Percentiles rank a stretch among this genome's conserved stretches.
phyloP scores from a whole-genome alignment of 1,140 invertebrate genomes.

The Pararge aegeria region DNA sequence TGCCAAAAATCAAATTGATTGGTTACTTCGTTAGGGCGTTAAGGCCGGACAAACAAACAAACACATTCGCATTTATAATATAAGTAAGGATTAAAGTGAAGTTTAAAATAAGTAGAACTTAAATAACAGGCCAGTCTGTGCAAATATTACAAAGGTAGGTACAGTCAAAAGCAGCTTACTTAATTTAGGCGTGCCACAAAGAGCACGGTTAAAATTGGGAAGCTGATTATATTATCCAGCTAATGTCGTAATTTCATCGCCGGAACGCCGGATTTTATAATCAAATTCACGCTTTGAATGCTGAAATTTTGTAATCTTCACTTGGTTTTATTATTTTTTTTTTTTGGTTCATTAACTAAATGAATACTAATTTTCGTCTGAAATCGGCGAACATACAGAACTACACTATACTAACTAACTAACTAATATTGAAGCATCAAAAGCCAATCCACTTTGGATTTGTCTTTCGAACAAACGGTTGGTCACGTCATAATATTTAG shows the following conservation, averaged over 20 bases:
- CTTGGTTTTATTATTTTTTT: not conserved
- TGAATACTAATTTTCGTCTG: not conserved
- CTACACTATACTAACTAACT: no score
- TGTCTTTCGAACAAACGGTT: no score
- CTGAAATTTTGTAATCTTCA: conserved; percentile 9
- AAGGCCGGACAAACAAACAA: no score
- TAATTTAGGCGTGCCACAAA: conserved; percentile 6
- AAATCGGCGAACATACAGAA: not conserved
- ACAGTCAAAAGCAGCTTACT: not conserved
- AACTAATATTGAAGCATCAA: no score
- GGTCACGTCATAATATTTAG: no score
- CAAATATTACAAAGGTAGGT: not conserved
- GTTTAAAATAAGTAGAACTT: no score
- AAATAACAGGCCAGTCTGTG: no score
- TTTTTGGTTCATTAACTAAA: not conserved
- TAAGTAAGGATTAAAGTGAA: no score
- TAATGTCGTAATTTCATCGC: conserved; percentile 23
- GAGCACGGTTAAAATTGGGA: conserved; percentile 16
- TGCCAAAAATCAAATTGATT: no score
- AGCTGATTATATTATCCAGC: conserved; percentile 23
- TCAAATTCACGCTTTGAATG: conserved; percentile 16
- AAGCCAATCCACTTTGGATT: no score
- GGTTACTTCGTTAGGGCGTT: no score
- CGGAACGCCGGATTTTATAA: conserved; percentile 15
- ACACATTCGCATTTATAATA: no score